Evolutionary conservation across 2,888 invertebrate species (phyloP).

Genomic region (Cryptocheilus praepositus): DNA sequence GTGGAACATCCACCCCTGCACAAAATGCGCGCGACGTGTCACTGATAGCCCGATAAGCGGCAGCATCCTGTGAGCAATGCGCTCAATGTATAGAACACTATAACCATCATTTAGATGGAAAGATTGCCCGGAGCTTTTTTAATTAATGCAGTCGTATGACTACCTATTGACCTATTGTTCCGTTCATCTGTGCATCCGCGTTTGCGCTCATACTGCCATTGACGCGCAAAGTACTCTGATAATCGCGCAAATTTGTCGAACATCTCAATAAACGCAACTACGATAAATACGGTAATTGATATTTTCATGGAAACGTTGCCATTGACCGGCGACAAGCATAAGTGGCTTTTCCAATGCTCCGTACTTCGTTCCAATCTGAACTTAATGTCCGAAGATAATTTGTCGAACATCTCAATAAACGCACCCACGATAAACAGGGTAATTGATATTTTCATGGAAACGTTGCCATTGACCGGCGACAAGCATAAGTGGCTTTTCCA

Average conservation of each 20-base stretch:
- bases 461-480: neutral
- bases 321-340: neutral
- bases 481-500: no score
- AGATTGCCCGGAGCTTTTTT: slow-evolving; percentile 49
- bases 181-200: slow-evolving; percentile 1
- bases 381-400: neutral
- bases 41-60: slow-evolving; percentile 48
- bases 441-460: neutral
- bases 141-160: slow-evolving; percentile 39
- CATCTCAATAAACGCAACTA: neutral
- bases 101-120: slow-evolving; percentile 48
- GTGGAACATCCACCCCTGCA: neutral
- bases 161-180: slow-evolving; percentile 30
- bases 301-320: neutral
- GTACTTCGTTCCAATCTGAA: no score
- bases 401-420: neutral
- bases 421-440: neutral
- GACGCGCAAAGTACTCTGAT: neutral
- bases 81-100: slow-evolving; percentile 27
- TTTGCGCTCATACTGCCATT: neutral
- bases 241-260: slow-evolving; percentile 1
- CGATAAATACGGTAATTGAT: neutral
- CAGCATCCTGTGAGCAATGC: slow-evolving; percentile 40
- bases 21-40: slow-evolving; percentile 22
- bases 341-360: no score